Conservation (phyloP, 2,888 invertebrate genomes). For the Troides aeacus region DNA sequence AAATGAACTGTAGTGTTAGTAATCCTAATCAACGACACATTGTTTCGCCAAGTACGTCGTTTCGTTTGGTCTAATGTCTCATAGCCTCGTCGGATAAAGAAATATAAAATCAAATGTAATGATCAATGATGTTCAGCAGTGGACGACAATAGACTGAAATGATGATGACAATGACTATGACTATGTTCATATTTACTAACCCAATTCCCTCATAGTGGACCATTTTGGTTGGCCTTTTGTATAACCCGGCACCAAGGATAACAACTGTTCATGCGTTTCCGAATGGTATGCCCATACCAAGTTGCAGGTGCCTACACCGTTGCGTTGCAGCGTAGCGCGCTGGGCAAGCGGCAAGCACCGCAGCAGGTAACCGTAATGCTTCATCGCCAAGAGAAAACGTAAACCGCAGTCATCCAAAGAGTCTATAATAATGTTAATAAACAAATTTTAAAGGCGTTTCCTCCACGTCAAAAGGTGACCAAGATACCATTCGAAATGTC, state of each 20-base stretch:
- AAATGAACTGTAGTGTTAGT: no score
- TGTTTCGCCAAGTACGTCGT: no score
- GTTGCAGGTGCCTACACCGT: constrained; percentile 93
- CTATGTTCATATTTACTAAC: constrained; percentile 48
- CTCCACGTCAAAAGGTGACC: no score
- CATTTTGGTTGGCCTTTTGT: constrained; percentile 92
- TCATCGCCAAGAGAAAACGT: constrained; percentile 96
- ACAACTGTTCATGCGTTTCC: constrained; percentile 96
- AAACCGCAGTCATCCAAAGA: constrained; percentile 98
- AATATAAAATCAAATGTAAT: no score
- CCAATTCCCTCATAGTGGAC: constrained; percentile 93
- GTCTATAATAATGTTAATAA: constrained; percentile 67
- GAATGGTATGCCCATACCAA: constrained; percentile 99
- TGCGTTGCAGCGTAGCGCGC: constrained; percentile 90
- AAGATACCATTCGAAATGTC: no score
- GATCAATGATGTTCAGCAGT: neutral
- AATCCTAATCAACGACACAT: no score
- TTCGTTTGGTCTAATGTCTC: no score
- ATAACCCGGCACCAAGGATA: constrained; percentile 93
- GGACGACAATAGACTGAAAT: neutral
- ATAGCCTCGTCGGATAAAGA: no score
- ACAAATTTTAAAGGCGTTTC: neutral
- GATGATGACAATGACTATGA: neutral
- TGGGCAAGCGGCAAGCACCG: constrained; percentile 95
- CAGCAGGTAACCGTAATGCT: constrained; percentile 97